Evolutionary conservation across 2,888 invertebrate genomes (phyloP).

Genomic region (Andrena haemorrhoa): DNA sequence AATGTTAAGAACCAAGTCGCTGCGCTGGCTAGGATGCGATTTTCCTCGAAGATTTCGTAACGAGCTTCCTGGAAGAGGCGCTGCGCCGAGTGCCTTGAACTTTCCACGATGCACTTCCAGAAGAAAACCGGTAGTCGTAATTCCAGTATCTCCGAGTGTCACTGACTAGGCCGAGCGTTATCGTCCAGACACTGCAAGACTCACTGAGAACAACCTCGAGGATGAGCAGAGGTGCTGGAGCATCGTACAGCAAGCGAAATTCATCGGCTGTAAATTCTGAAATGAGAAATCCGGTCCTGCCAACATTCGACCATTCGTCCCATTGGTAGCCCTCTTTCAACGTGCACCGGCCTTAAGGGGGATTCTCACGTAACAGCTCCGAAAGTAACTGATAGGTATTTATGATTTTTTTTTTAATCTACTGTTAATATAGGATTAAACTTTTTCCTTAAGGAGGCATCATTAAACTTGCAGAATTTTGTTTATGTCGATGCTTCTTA

Average conservation of each 20-base stretch:
- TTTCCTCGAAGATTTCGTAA: constrained; percentile 68
- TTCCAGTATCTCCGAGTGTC: constrained; percentile 64
- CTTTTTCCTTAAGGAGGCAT: no score
- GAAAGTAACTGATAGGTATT: no score
- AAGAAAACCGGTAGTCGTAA: constrained; percentile 71
- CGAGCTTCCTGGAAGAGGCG: constrained; percentile 64
- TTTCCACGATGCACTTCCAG: constrained; percentile 43
- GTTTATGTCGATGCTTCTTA: no score
- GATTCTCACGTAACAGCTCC: no score
- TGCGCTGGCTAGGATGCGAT: constrained; percentile 45
- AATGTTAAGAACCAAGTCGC: constrained; percentile 4
- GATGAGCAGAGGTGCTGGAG: constrained; percentile 4
- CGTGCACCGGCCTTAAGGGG: no score
- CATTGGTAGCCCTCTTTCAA: no score
- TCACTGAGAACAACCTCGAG: neutral
- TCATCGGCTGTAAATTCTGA: neutral
- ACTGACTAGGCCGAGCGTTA: constrained; percentile 43
- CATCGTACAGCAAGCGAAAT: neutral
- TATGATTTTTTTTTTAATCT: no score
- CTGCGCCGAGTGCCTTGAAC: constrained; percentile 52
- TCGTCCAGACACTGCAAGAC: constrained; percentile 45
- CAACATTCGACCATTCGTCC: neutral
- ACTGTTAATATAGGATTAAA: no score
- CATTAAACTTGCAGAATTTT: no score
- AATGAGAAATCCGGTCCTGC: constrained; percentile 4